These are phyloP conservation scores for Vulpes vulpes DNA, from an alignment of 2,113 vertebrate genomes.

Conservation along the genomic window DNA sequence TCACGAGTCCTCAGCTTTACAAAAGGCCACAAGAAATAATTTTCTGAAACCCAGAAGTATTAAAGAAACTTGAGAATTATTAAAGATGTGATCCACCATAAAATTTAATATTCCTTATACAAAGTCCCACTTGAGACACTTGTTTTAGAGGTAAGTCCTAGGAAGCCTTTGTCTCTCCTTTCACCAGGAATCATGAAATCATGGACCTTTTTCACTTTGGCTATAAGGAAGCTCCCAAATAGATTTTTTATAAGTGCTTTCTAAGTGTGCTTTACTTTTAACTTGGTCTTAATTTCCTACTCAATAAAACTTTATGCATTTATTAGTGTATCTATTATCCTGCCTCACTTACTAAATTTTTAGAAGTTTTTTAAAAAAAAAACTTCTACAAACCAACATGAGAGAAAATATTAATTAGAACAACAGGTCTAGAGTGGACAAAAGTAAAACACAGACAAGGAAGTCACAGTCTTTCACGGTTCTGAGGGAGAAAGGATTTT, in stretches of 20 bases:
- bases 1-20: not conserved
- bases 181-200: not conserved
- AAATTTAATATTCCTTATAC: not conserved
- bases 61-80: not conserved
- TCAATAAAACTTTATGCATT: not conserved
- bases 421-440: not conserved
- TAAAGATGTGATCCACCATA: not conserved
- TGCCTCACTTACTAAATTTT: conserved; percentile 14
- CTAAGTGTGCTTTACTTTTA: conserved; percentile 39
- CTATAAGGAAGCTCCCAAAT: not conserved
- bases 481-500: conserved; percentile 39
- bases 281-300: not conserved
- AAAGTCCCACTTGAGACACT: not conserved
- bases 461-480: not conserved
- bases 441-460: not conserved
- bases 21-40: not conserved
- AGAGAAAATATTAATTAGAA: conserved; percentile 11
- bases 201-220: not conserved
- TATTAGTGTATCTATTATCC: not conserved
- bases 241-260: not conserved
- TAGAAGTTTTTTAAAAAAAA: not conserved
- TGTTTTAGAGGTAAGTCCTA: not conserved
- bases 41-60: not conserved
- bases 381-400: not conserved
- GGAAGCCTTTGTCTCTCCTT: not conserved